Evolutionary conservation across 37 sponge, comb jelly and placozoan species (phyloP).

Genomic region (Crambe crambe): DNA sequence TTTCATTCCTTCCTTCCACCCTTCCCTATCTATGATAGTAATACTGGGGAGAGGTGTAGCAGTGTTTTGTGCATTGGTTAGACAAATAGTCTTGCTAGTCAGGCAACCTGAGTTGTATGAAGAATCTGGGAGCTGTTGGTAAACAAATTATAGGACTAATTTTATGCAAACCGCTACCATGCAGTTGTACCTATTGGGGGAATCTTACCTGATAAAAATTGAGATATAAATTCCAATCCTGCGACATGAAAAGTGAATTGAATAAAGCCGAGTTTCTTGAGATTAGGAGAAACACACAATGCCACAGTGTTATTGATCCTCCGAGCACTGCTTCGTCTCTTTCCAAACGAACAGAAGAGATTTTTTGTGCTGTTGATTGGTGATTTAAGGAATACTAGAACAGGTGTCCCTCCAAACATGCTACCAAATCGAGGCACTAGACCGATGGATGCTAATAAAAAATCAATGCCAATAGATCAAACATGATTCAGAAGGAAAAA

Average conservation of each 20-base stretch:
- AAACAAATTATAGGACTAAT: too few species aligned
- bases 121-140: too few species aligned
- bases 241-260: conserved; percentile 8
- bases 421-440: conserved; percentile 42
- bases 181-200: not conserved
- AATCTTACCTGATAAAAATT: conserved; percentile 9
- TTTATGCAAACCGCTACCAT: not conserved
- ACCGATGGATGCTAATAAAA: not conserved
- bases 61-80: too few species aligned
- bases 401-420: conserved; percentile 57
- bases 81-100: too few species aligned
- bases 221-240: not conserved
- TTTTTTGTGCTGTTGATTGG: conserved; percentile 11
- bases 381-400: conserved; percentile 16
- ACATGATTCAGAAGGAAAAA: too few species aligned
- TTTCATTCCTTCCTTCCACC: too few species aligned
- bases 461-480: too few species aligned
- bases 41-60: too few species aligned
- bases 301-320: conserved; percentile 3
- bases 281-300: conserved; percentile 48
- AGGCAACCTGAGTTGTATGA: too few species aligned
- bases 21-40: too few species aligned
- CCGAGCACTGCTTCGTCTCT: not conserved
- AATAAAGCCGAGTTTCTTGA: conserved; percentile 26
- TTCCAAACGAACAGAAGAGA: conserved; percentile 49